Evolutionary conservation across 2,113 vertebrate genomes (phyloP).

Genomic region (Oncorhynchus tshawytscha): DNA sequence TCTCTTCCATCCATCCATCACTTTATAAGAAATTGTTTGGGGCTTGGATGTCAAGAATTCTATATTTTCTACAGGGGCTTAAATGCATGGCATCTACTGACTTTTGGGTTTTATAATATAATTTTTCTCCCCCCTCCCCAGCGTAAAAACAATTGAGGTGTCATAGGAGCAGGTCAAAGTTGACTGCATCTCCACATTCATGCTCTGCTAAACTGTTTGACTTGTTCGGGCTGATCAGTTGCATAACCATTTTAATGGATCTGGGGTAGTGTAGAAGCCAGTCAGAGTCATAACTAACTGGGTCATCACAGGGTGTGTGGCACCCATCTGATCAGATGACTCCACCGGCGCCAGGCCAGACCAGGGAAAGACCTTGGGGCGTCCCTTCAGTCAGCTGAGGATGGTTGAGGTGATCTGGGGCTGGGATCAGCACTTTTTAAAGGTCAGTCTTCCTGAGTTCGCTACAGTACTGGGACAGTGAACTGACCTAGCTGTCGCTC

Average conservation of each 20-base stretch:
- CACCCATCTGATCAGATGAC: slow-evolving; percentile 62
- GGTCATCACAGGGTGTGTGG: slow-evolving; percentile 44
- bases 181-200: not conserved
- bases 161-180: not conserved
- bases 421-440: slow-evolving; percentile 52
- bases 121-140: no score
- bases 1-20: not conserved
- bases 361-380: slow-evolving; percentile 42
- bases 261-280: slow-evolving; percentile 41
- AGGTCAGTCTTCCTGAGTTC: slow-evolving; percentile 46
- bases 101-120: no score
- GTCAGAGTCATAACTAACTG: slow-evolving; percentile 30
- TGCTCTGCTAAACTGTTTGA: not conserved
- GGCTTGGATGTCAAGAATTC: not conserved
- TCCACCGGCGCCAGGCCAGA: not conserved
- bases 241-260: slow-evolving; percentile 31
- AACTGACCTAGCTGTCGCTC: slow-evolving; percentile 13
- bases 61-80: no score
- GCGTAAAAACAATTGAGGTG: not conserved
- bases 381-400: slow-evolving; percentile 46
- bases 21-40: not conserved
- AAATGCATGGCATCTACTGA: no score
- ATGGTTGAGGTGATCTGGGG: slow-evolving; percentile 42
- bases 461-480: slow-evolving; percentile 8
- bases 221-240: slow-evolving; percentile 33